Percentiles rank a stretch among this genome's conserved stretches.
Evolutionary conservation across 1,140 invertebrate genomes (phyloP).

Genomic region (Melipona quadrifasciata): DNA sequence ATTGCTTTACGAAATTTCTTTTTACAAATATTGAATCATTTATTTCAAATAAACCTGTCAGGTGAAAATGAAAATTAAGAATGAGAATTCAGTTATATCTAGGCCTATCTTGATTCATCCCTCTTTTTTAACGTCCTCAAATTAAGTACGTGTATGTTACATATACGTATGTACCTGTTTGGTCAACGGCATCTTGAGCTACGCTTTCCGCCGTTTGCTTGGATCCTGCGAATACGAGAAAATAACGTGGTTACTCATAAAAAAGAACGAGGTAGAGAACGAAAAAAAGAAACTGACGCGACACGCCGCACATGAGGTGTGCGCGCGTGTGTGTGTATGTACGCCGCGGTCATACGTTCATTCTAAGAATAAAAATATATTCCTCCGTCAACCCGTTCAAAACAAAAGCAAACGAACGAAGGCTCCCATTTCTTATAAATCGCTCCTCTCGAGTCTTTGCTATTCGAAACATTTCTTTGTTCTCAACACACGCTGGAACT

Average conservation of each 20-base stretch:
- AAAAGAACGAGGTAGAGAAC: not conserved
- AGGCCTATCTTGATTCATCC: no score
- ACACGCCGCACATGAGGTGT: no score
- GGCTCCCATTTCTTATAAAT: not conserved
- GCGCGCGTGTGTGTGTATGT: no score
- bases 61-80: no score
- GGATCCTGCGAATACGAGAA: constrained; percentile 43
- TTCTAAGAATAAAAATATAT: constrained; percentile 35
- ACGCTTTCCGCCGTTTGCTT: constrained; percentile 54
- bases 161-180: constrained; percentile 57
- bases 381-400: no score
- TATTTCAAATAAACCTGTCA: no score
- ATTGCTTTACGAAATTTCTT: no score
- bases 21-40: no score
- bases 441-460: not conserved
- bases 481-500: not conserved
- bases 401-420: not conserved
- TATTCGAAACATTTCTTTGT: constrained; percentile 7
- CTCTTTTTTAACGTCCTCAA: no score
- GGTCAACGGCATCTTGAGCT: constrained; percentile 63
- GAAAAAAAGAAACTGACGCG: not conserved
- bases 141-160: no score
- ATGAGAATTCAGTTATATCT: no score
- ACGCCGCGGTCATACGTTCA: not conserved
- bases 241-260: constrained; percentile 4